Base-by-base conservation (phyloP, 1,140 invertebrate species). In the Listronotus oregonensis region DNA sequence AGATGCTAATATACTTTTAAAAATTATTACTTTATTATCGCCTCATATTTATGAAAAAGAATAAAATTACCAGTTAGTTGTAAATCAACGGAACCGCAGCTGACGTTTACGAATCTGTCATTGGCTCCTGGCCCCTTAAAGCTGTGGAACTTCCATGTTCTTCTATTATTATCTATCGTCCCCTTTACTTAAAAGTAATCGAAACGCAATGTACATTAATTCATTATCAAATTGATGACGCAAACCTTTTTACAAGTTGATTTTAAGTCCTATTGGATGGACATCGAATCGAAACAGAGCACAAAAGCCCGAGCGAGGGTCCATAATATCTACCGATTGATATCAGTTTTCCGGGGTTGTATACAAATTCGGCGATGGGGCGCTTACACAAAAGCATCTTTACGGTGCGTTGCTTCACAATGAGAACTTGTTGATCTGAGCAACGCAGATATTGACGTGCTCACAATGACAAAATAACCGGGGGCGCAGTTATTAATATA, bases 391-490 rank as follows among this genome's bases (percentile, higher is more conserved):
- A 75, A 71, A 55, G 67, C 55, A 51, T 50, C 27, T 34, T 59
- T 57, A 73, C 66, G 67, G 68, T 67, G 66, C 68, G 66, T 68
- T 73, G 69, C 62, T 51, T 68, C 60, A 68, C 55, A 74, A 69
- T 76, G 56, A 59, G 60, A 62, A 76, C 75, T 76, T 76, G 75
- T 76, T 76, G 75, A 76, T 75, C 71, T 72, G 75, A 73, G 68
- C 73, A 72, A 66, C 73, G 70, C 66, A 73, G 46, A 66, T 60
- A 64, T 56, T 39, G 64, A 46, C 50, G 55, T 50, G 56, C 34
- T 31, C 21, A 37, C 54, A 55, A 51, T 54, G 64, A 60, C 18
- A 37, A 37, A 42, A 65, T 44, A 37, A 43, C 46, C 32, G 56
- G 44, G 27, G 31, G 64, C 40, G 57, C 57, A 73, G 68, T 72